These are phyloP conservation scores for Mormyrus proboscirostris DNA, from an alignment of 2,797 vertebrate species.

Conservation along the genomic window DNA sequence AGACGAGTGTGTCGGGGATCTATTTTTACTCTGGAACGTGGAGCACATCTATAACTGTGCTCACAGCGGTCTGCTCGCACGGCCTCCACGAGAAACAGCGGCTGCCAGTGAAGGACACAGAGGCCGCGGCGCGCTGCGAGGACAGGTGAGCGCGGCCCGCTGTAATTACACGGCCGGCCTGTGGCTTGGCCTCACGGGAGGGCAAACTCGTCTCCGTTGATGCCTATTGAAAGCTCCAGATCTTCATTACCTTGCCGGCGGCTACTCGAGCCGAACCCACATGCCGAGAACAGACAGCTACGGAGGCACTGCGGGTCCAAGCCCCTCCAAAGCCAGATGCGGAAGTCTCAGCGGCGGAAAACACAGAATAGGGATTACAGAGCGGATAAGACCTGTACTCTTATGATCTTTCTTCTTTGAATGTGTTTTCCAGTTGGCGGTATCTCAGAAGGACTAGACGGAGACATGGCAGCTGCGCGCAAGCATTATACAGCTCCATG, in stretches of 20 bases:
- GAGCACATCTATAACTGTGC: background rate
- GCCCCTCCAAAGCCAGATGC: background rate
- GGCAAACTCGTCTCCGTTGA: background rate
- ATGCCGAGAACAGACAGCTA: background rate
- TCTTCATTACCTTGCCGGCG: background rate
- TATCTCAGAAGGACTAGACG: background rate
- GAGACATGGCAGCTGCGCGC: background rate
- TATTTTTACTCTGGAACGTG: constrained; percentile 3
- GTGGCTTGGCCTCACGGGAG: background rate
- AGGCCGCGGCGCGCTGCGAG: background rate
- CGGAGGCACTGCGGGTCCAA: background rate
- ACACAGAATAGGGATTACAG: background rate
- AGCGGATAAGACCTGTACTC: background rate
- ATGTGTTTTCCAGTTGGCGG: background rate
- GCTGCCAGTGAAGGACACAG: background rate
- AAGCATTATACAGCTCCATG: background rate
- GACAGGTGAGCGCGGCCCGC: background rate
- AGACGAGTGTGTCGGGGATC: background rate
- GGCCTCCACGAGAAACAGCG: background rate
- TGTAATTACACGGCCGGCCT: constrained; percentile 3
- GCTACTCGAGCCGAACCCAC: background rate
- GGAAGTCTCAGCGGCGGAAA: background rate
- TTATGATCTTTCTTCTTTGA: background rate
- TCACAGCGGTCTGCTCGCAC: background rate
- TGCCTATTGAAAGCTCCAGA: background rate